Evolutionary conservation across 1,140 invertebrate species (phyloP).

Genomic region (Hermetia illucens): DNA sequence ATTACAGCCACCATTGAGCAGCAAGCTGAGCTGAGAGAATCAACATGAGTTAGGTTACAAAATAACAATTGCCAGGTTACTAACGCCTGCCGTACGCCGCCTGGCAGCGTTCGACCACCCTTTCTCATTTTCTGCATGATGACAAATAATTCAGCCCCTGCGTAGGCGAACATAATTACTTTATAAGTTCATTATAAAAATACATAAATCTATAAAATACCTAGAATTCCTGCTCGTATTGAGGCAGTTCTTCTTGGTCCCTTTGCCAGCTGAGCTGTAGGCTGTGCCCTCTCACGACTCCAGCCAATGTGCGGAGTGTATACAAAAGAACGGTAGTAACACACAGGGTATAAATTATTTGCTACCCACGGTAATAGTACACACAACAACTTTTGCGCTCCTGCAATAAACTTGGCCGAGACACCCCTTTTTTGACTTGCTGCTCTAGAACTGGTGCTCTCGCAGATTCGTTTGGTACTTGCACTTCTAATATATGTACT

Average conservation of each 20-base stretch:
- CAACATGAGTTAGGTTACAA: too few species aligned
- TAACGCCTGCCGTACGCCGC: too few species aligned
- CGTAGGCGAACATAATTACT: constrained; percentile 1
- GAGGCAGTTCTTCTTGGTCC: not conserved
- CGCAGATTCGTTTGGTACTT: too few species aligned
- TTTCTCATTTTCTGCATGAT: not conserved
- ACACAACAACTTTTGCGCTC: not conserved
- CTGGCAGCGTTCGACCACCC: not conserved
- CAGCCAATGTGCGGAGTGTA: too few species aligned
- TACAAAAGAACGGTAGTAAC: too few species aligned
- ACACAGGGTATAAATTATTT: too few species aligned
- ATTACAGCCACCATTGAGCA: not conserved
- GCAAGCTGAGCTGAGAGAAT: too few species aligned
- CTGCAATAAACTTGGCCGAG: not conserved
- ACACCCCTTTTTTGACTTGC: not conserved
- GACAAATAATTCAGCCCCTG: constrained; percentile 1
- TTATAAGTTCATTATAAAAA: constrained; percentile 3
- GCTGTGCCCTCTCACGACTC: not conserved
- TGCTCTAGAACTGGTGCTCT: too few species aligned
- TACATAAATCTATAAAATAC: constrained; percentile 2
- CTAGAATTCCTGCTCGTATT: not conserved
- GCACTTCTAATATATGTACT: too few species aligned
- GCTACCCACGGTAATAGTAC: too few species aligned
- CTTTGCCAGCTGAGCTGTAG: not conserved
- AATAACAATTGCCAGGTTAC: too few species aligned